Percentiles rank a stretch among this genome's conserved stretches.
Evolutionary conservation across 2,113 vertebrate species (phyloP).

Genomic region (Hippocampus mohnikei): DNA sequence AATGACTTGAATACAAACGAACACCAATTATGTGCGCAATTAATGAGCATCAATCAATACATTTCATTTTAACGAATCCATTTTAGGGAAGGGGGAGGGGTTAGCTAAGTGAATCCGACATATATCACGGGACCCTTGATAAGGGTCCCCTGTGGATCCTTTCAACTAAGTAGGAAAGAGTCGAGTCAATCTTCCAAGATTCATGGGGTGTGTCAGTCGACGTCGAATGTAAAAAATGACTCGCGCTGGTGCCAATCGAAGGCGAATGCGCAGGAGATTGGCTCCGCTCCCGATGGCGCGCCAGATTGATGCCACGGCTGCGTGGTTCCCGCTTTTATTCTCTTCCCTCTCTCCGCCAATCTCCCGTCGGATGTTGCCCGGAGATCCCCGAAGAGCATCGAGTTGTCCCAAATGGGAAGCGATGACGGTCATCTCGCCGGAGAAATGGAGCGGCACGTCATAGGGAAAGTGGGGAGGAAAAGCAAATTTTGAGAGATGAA

Average conservation of each 20-base stretch:
- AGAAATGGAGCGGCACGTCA: conserved; percentile 49
- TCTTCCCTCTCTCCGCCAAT: conserved; percentile 5
- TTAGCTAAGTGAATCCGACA: too few relatives aligned
- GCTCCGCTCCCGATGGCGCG: conserved; percentile 42
- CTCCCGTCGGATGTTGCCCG: conserved; percentile 8
- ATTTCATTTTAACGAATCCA: too few relatives aligned
- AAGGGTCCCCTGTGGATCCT: too few relatives aligned
- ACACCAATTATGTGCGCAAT: too few relatives aligned
- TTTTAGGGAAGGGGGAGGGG: too few relatives aligned
- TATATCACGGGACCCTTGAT: not conserved
- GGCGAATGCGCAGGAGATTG: conserved; percentile 41
- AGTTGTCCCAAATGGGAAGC: conserved; percentile 45
- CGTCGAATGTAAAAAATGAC: conserved; percentile 11
- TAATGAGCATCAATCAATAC: too few relatives aligned
- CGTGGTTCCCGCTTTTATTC: conserved; percentile 10
- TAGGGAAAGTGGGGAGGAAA: conserved; percentile 22
- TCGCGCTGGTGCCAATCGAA: conserved; percentile 14
- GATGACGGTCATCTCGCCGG: conserved; percentile 28
- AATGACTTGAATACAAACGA: too few relatives aligned
- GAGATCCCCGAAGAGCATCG: conserved; percentile 27
- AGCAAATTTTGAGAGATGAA: conserved; percentile 45
- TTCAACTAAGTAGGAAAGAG: not conserved
- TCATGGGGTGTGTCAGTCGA: not conserved
- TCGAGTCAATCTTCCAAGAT: too few relatives aligned
- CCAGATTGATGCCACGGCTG: conserved; percentile 36